Conservation (phyloP, 2,113 vertebrate genomes). For the Pyxicephalus adspersus region DNA sequence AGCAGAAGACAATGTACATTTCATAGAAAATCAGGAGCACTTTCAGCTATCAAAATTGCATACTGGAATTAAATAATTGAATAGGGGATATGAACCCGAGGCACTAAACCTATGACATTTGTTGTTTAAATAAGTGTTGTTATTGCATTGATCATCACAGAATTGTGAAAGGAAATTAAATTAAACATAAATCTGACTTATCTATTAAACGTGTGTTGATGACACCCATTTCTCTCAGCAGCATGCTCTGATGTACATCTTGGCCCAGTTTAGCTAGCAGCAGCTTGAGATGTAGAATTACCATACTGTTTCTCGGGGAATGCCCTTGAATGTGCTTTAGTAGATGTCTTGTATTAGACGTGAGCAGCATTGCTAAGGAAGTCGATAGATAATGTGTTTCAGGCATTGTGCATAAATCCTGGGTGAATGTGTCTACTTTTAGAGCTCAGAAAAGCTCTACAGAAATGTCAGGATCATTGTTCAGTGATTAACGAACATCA, state of each 20-base stretch:
- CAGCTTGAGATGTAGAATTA: constrained; percentile 71
- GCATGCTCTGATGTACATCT: constrained; percentile 55
- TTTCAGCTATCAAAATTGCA: too few relatives aligned
- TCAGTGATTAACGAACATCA: constrained; percentile 58
- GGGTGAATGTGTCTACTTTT: constrained; percentile 64
- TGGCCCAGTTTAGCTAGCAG: constrained; percentile 61
- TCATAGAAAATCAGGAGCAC: too few relatives aligned
- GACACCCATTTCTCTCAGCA: constrained; percentile 53
- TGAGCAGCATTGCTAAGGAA: constrained; percentile 68
- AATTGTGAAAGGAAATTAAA: constrained; percentile 10
- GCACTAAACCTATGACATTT: background rate
- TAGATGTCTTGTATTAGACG: constrained; percentile 62
- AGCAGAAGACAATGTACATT: too few relatives aligned
- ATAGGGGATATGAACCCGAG: background rate
- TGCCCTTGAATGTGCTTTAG: constrained; percentile 77
- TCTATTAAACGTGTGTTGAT: constrained; percentile 57
- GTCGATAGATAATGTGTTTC: constrained; percentile 61
- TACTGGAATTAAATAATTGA: too few relatives aligned
- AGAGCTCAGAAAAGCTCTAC: constrained; percentile 59
- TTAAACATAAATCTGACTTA: constrained; percentile 57
- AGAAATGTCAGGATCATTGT: constrained; percentile 60
- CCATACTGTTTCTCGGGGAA: constrained; percentile 75
- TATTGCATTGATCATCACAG: background rate
- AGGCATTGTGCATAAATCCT: constrained; percentile 54
- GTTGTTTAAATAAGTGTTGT: background rate